These are phyloP conservation scores for Apeltes quadracus DNA, from an alignment of 2,113 vertebrate species.

Conservation along the genomic window DNA sequence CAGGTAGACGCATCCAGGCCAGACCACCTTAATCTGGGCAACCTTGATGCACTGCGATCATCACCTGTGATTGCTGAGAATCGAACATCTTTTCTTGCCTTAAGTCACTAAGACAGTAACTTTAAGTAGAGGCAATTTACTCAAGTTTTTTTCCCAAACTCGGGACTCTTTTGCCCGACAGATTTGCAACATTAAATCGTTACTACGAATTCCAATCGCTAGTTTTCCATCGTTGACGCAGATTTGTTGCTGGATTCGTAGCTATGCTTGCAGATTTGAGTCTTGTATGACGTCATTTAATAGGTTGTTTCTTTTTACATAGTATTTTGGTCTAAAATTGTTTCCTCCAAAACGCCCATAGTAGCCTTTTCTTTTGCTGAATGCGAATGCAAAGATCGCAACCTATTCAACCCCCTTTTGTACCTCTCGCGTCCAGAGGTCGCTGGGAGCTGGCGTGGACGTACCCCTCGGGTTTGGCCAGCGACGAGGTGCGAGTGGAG, in stretches of 20 bases:
- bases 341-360: not conserved
- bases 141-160: not conserved
- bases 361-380: not conserved
- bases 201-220: not conserved
- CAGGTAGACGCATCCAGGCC: not conserved
- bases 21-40: not conserved
- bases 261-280: not conserved
- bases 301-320: not conserved
- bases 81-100: not conserved
- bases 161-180: not conserved
- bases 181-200: not conserved
- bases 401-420: not conserved
- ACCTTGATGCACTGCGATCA: not conserved
- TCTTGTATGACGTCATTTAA: not conserved
- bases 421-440: conserved; percentile 80
- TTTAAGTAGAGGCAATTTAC: not conserved
- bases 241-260: not conserved
- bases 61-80: not conserved
- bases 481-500: conserved; percentile 80
- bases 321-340: not conserved
- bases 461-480: conserved; percentile 82
- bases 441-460: conserved; percentile 88
- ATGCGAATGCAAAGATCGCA: not conserved
- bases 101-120: not conserved
- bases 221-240: not conserved